Percentiles rank a stretch among this genome's conserved stretches.
These are phyloP conservation scores for Lysiphlebus fabarum DNA, from an alignment of 1,140 invertebrate species.

Conservation along the genomic window DNA sequence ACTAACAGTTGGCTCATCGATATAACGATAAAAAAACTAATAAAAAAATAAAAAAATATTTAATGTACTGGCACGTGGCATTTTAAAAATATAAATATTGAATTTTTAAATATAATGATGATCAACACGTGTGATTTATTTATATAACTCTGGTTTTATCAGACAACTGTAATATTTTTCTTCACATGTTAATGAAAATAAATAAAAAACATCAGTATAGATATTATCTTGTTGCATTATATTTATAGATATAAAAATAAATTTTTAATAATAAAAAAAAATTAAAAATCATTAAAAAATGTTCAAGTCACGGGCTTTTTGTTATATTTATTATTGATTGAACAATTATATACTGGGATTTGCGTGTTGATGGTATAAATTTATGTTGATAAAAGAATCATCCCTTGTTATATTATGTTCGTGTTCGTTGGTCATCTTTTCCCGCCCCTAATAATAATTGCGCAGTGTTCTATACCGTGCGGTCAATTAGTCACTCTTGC, in stretches of 20 bases:
- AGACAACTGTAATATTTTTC: too few species aligned
- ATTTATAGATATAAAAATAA: too few species aligned
- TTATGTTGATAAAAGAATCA: conserved; percentile 22
- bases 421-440: conserved; percentile 24
- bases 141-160: background rate
- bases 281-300: background rate
- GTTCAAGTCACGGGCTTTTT: background rate
- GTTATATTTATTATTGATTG: background rate
- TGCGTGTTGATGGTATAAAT: conserved; percentile 32
- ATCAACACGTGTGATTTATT: conserved; percentile 8
- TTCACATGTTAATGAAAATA: too few species aligned
- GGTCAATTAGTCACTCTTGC: conserved; percentile 41
- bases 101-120: conserved; percentile 5
- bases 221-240: too few species aligned
- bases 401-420: conserved; percentile 28
- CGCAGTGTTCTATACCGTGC: conserved; percentile 19
- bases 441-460: conserved; percentile 1
- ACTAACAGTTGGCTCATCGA: conserved; percentile 28
- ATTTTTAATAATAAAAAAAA: background rate
- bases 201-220: too few species aligned
- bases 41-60: too few species aligned
- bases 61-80: conserved; percentile 22
- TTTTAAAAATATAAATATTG: conserved; percentile 23
- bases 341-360: conserved; percentile 30
- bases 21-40: conserved; percentile 20